Evolutionary conservation across 2,888 invertebrate species (phyloP).

Genomic region (Heteromyza rotundicornis): DNA sequence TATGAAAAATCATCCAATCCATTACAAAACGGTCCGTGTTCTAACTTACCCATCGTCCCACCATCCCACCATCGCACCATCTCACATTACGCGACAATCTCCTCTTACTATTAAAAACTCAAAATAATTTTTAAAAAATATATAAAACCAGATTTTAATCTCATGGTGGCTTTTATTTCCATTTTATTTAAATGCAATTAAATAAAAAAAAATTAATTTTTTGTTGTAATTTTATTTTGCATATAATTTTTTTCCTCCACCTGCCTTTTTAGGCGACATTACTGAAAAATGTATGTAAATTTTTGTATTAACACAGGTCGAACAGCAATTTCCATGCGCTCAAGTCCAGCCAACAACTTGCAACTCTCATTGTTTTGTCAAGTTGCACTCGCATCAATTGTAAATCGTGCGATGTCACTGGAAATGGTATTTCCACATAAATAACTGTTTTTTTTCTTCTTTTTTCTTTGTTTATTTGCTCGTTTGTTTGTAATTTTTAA

Average conservation of each 20-base stretch:
- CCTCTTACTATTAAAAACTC: too few species aligned
- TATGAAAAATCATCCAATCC: too few species aligned
- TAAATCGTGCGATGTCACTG: constrained; percentile 19
- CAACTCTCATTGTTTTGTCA: background rate
- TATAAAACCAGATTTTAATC: too few species aligned
- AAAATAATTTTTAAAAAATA: too few species aligned
- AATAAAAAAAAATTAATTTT: background rate
- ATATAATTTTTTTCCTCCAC: constrained; percentile 30
- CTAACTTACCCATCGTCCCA: too few species aligned
- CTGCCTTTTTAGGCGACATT: constrained; percentile 42
- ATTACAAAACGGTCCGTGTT: too few species aligned
- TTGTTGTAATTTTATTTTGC: background rate
- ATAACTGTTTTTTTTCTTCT: constrained; percentile 17
- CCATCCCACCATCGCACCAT: too few species aligned
- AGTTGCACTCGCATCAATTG: background rate
- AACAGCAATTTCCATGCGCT: background rate
- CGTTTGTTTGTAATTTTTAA: background rate
- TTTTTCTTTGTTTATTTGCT: background rate
- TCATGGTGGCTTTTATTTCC: constrained; percentile 34
- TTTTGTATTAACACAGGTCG: background rate
- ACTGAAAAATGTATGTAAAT: background rate
- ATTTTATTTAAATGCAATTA: constrained; percentile 36
- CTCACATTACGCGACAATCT: too few species aligned
- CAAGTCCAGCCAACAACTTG: background rate
- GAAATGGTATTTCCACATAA: constrained; percentile 18